phyloP scores from a whole-genome alignment of 2,888 invertebrate species.

The Cheilosia urbana region DNA sequence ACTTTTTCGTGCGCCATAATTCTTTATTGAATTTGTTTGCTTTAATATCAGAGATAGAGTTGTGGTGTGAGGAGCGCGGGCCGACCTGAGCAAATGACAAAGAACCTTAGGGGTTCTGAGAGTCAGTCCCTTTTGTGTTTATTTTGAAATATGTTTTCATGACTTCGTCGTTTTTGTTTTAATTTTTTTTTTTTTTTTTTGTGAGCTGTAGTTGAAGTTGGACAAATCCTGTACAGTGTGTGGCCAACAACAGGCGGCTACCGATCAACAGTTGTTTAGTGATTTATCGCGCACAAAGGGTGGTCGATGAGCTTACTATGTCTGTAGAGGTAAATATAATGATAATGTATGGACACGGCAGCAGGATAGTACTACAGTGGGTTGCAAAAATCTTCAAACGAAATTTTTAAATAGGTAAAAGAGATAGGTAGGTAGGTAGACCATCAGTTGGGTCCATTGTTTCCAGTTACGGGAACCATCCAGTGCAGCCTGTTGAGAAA shows the following conservation, averaged over 20 bases:
- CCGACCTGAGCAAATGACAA: conserved; percentile 25
- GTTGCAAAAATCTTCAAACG: conserved; percentile 4
- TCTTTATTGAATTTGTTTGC: conserved; percentile 74
- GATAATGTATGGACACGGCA: neutral
- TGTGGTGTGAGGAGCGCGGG: neutral
- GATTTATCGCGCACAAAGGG: conserved; percentile 68
- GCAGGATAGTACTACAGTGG: conserved; percentile 36
- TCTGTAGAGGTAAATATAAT: conserved; percentile 28
- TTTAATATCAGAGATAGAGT: conserved; percentile 22
- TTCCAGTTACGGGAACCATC: too few relatives aligned
- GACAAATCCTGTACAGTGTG: conserved; percentile 44
- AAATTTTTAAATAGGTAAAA: neutral
- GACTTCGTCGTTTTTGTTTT: conserved; percentile 37
- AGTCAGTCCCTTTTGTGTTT: conserved; percentile 61
- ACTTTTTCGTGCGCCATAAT: conserved; percentile 59
- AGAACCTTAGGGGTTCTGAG: conserved; percentile 34
- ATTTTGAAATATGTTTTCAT: conserved; percentile 72
- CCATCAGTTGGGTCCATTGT: too few relatives aligned
- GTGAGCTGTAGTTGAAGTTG: neutral
- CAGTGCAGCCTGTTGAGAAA: too few relatives aligned
- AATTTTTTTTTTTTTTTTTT: neutral
- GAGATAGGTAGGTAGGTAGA: too few relatives aligned
- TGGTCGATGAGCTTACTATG: conserved; percentile 42
- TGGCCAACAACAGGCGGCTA: conserved; percentile 61
- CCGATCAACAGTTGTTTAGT: conserved; percentile 71